Evolutionary conservation across 2,113 vertebrate genomes (phyloP).

Genomic region (Notothenia coriiceps): DNA sequence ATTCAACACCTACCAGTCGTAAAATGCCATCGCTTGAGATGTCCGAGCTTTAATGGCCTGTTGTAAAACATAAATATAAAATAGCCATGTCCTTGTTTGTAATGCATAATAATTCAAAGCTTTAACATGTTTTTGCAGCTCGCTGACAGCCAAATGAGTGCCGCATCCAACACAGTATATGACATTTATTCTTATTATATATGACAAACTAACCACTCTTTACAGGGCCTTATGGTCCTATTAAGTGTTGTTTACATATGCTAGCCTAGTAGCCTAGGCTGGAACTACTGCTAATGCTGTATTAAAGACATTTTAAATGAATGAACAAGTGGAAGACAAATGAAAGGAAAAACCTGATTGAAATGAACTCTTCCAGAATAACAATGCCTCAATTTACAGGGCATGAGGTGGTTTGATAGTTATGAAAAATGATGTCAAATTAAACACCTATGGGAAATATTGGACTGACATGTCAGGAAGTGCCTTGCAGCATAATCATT

Average conservation of each 20-base stretch:
- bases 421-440: not conserved
- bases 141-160: too few species aligned
- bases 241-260: not conserved
- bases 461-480: not conserved
- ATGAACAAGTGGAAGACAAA: not conserved
- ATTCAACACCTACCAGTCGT: not conserved
- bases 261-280: not conserved
- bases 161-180: too few species aligned
- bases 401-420: not conserved
- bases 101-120: not conserved
- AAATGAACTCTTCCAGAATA: not conserved
- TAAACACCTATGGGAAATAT: constrained; percentile 1
- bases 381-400: not conserved
- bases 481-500: not conserved
- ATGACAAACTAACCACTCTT: too few species aligned
- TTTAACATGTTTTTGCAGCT: not conserved
- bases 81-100: not conserved
- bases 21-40: not conserved
- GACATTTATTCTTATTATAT: too few species aligned
- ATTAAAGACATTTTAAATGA: not conserved
- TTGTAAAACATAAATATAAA: not conserved
- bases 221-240: too few species aligned
- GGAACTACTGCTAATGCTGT: not conserved
- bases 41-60: not conserved
- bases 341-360: not conserved